These are phyloP conservation scores for Diacarnus erythraeanus DNA, from an alignment of 37 sponge, comb jelly and placozoan species.

Conservation along the genomic window DNA sequence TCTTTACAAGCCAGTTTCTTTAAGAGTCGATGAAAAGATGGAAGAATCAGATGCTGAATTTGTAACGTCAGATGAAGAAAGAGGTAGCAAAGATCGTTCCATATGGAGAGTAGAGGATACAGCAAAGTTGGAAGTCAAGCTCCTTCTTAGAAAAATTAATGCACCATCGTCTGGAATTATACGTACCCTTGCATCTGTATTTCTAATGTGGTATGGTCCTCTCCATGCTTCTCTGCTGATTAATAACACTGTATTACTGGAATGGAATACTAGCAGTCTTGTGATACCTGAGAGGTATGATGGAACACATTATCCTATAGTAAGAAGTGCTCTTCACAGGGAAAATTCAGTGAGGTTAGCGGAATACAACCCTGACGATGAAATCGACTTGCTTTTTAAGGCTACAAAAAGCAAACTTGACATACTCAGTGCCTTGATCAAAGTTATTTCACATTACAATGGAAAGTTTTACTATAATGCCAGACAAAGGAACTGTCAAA, in stretches of 20 bases:
- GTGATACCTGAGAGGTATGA: background rate
- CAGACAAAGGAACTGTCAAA: slow-evolving; percentile 33
- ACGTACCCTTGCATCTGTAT: background rate
- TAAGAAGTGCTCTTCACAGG: background rate
- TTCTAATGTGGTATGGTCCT: background rate
- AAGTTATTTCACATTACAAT: slow-evolving; percentile 27
- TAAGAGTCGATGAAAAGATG: background rate
- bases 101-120: slow-evolving; percentile 1
- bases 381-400: slow-evolving; percentile 8
- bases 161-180: background rate
- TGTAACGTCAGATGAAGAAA: background rate
- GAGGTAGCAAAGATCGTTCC: background rate
- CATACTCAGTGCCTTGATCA: slow-evolving; percentile 1
- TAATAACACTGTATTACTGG: background rate
- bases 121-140: slow-evolving; percentile 11
- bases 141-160: background rate
- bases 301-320: background rate
- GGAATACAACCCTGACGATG: background rate
- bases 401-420: slow-evolving; percentile 5
- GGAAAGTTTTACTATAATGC: background rate
- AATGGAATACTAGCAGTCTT: slow-evolving; percentile 10
- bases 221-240: background rate
- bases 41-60: background rate
- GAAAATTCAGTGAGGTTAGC: background rate
- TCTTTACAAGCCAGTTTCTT: background rate